Percentiles rank a stretch among this genome's conserved stretches.
Conservation (phyloP, 2,113 vertebrate genomes). For the Calidris pugnax region DNA sequence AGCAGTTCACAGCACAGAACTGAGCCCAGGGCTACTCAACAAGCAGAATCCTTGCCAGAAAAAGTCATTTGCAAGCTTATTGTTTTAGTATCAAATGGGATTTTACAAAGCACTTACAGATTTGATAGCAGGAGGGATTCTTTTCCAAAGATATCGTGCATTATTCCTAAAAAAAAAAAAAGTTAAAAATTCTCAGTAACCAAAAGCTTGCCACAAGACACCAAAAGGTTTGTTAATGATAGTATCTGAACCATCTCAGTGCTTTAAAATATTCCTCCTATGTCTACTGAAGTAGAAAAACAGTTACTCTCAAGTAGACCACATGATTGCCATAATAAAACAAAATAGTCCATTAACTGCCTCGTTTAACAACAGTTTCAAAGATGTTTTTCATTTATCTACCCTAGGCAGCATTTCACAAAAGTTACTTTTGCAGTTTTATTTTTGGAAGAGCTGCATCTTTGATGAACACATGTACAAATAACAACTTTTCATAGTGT, state of each 20-base stretch:
- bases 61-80: background rate
- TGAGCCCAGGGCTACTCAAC: background rate
- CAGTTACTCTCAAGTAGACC: background rate
- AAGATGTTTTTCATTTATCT: background rate
- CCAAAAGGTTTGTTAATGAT: background rate
- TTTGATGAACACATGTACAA: background rate
- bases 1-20: background rate
- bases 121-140: slow-evolving; percentile 91
- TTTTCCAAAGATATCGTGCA: slow-evolving; percentile 95
- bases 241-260: background rate
- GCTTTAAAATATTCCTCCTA: background rate
- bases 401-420: background rate
- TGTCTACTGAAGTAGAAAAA: background rate
- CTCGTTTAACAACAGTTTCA: background rate
- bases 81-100: background rate
- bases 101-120: slow-evolving; percentile 79
- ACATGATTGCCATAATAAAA: fast-evolving
- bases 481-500: background rate
- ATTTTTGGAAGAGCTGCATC: background rate
- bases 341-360: background rate
- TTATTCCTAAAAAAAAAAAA: slow-evolving; percentile 88
- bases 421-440: background rate
- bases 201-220: background rate
- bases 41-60: background rate
- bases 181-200: background rate